Percentiles rank a stretch among this genome's conserved stretches.
These are phyloP conservation scores for Phyllostomus hastatus DNA, from an alignment of 2,113 vertebrate genomes.

Conservation along the genomic window DNA sequence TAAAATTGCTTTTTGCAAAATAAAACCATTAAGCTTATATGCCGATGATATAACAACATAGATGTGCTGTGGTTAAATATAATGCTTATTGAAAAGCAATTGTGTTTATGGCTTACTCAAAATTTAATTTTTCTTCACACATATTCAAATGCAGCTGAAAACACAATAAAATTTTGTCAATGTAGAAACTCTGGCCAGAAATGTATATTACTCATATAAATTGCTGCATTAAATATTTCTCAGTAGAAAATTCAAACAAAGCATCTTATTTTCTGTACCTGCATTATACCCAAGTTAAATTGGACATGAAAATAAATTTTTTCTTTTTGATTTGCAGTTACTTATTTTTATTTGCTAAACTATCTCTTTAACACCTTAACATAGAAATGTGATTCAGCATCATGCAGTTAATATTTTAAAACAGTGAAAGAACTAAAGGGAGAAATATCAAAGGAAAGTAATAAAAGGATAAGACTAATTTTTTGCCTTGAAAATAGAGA, in stretches of 20 bases:
- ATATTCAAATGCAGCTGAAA: neutral
- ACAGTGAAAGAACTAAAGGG: neutral
- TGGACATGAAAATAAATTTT: neutral
- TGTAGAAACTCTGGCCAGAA: neutral
- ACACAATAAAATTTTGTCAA: neutral
- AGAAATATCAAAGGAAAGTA: neutral
- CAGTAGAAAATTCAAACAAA: neutral
- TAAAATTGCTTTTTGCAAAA: neutral
- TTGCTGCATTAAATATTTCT: neutral
- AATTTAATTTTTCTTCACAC: neutral
- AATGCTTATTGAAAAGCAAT: slow-evolving; percentile 39
- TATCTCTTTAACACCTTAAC: neutral
- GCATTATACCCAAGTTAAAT: neutral
- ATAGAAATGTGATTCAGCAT: neutral
- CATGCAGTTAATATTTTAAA: neutral
- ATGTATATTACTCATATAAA: neutral
- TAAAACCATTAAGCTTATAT: neutral
- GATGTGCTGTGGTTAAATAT: neutral
- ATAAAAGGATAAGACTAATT: neutral
- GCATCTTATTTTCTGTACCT: slow-evolving; percentile 1
- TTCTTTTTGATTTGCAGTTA: neutral
- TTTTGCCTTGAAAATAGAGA: neutral
- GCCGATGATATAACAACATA: neutral
- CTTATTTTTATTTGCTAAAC: slow-evolving; percentile 10
- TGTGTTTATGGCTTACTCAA: slow-evolving; percentile 5